Base-by-base conservation (phyloP, 2,888 invertebrate genomes). In the Dicyrtoma fusca region DNA sequence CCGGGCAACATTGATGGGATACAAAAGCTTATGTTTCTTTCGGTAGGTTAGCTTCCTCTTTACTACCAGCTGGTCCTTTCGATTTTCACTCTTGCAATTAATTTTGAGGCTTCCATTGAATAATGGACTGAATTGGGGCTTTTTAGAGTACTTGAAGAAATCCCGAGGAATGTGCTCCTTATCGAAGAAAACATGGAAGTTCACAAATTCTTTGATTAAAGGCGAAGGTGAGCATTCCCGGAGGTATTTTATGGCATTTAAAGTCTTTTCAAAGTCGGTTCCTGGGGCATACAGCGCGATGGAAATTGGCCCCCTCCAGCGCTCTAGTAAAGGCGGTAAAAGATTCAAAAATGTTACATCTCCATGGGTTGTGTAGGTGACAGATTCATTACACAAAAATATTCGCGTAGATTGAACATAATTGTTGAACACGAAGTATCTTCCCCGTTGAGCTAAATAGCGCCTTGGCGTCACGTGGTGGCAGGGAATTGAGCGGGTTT, bases 301-400 rank as follows among this genome's bases (percentile, higher is more conserved):
- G 82, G 94, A 94, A 77, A 95, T 86, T 0, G 95, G 95, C 1
- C 93, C 94, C 82, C n/a, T n/a, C 95, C 95, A 95, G 85, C 91
- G 88, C 83, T 92, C 90, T 82, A 94, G 86, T 81, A 95, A 86
- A 74, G 94, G 92, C 83, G 89, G 88, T 81, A 95, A 87, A 85
- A 95, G 95, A 84, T 94, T 92, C 82, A 95, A 87, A 86, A 94
- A 95, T 80, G 93, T 92, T 84, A 89, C 93, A 82, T 95, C 94
- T 6, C 92, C 94, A 84, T 95, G 95, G n/a, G 95, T 95, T 45
- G 95, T 94, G 82, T 95, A 94, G 0, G 95, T 95, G 77, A 95
- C 88, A 79, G 89, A 89, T 84, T 94, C 93, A 84, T 92, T 90
- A 84, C 94, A 94, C 82, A n/a, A n/a, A n/a, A n/a, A n/a, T n/a